phyloP scores from a whole-genome alignment of 2,888 invertebrate genomes.

The Quadroppia sp. region DNA sequence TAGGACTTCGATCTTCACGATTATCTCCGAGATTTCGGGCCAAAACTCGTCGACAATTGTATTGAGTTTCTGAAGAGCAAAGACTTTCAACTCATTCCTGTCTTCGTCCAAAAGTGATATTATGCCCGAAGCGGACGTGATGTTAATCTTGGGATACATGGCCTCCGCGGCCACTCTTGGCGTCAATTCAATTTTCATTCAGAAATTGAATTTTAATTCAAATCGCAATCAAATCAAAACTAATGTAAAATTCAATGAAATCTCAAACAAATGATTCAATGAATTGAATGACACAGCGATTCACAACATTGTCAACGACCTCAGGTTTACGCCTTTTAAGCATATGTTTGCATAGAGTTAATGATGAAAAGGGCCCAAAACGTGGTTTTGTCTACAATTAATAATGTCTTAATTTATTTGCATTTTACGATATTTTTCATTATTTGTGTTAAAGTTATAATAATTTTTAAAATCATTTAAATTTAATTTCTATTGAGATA shows the following conservation, averaged over 20 bases:
- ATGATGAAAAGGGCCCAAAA: no score
- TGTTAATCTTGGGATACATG: slow-evolving; percentile 32
- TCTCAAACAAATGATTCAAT: not conserved
- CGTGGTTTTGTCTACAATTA: no score
- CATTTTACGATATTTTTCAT: no score
- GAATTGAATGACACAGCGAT: slow-evolving; percentile 19
- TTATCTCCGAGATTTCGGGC: slow-evolving; percentile 97
- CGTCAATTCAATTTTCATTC: not conserved
- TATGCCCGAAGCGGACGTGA: slow-evolving; percentile 61
- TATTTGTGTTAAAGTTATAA: no score
- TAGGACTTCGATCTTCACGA: slow-evolving; percentile 93
- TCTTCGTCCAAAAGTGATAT: slow-evolving; percentile 93
- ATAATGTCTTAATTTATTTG: no score
- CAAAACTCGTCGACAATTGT: slow-evolving; percentile 95
- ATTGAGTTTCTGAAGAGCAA: slow-evolving; percentile 86
- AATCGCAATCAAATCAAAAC: not conserved
- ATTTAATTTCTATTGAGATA: no score
- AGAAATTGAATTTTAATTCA: not conserved
- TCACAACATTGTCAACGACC: no score
- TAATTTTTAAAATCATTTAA: no score
- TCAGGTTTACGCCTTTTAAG: no score
- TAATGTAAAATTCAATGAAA: not conserved
- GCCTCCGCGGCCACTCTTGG: not conserved
- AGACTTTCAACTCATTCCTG: slow-evolving; percentile 85
- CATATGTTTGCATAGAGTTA: no score